A percentile compares a stretch with the other conserved stretches of the same genome.
Evolutionary conservation across 1,140 invertebrate species (phyloP).

Genomic region (Trichonephila inaurata): DNA sequence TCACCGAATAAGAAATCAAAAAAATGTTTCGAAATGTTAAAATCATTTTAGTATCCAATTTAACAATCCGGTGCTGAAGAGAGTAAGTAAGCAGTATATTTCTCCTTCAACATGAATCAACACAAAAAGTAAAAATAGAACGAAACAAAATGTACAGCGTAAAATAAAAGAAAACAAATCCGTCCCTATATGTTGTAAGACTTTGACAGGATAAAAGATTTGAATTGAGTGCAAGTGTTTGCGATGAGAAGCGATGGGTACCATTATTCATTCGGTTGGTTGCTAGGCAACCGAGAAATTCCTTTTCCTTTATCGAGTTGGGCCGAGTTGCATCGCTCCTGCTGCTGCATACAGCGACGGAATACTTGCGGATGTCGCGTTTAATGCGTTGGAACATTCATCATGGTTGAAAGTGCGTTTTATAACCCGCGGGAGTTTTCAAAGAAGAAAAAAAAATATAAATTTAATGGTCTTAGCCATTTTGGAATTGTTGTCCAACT

Average conservation of each 20-base stretch:
- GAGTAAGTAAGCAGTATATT: not conserved
- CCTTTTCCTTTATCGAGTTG: slow-evolving; percentile 52
- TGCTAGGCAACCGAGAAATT: slow-evolving; percentile 65
- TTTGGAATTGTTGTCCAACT: slow-evolving; percentile 41
- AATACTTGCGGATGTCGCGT: slow-evolving; percentile 59
- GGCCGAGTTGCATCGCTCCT: slow-evolving; percentile 60
- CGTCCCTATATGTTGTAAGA: slow-evolving; percentile 37
- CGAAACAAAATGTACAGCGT: slow-evolving; percentile 22
- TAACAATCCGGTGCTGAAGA: not conserved
- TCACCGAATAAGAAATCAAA: not conserved
- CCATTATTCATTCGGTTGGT: slow-evolving; percentile 64
- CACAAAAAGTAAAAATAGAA: not conserved
- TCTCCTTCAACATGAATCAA: not conserved
- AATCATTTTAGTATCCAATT: slow-evolving; percentile 6
- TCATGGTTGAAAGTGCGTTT: slow-evolving; percentile 62
- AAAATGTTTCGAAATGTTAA: not conserved
- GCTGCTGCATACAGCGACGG: slow-evolving; percentile 32
- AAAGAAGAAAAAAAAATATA: not conserved
- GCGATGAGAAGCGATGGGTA: slow-evolving; percentile 64
- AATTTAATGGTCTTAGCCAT: slow-evolving; percentile 35
- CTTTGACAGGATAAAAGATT: slow-evolving; percentile 72
- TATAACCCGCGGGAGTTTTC: slow-evolving; percentile 2
- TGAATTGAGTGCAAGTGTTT: slow-evolving; percentile 75
- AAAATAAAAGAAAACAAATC: slow-evolving; percentile 1
- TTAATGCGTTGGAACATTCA: slow-evolving; percentile 66